phyloP scores from a whole-genome alignment of 2,797 vertebrate genomes.

The Sebastes taczanowskii region DNA sequence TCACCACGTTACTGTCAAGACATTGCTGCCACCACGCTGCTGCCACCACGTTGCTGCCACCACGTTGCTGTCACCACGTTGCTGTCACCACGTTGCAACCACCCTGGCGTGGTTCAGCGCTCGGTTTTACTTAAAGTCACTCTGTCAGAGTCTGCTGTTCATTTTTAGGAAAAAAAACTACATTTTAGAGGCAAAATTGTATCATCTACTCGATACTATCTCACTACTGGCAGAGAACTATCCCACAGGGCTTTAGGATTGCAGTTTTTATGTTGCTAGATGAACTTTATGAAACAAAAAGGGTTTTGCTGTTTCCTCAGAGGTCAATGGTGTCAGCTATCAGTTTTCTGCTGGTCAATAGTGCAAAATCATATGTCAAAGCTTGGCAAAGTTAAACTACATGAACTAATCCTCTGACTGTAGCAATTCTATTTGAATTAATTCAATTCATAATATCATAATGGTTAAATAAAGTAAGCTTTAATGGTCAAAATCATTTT shows the following conservation, averaged over 20 bases:
- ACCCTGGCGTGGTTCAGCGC: neutral
- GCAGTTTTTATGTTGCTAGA: neutral
- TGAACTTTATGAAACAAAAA: neutral
- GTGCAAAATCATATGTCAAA: neutral
- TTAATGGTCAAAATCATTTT: neutral
- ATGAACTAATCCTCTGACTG: neutral
- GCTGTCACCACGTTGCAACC: neutral
- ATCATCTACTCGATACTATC: neutral
- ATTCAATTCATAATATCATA: neutral
- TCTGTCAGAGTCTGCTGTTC: neutral
- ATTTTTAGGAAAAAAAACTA: neutral
- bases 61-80: no score
- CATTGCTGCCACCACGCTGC: fast-evolving
- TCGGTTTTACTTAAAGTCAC: neutral
- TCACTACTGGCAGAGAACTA: neutral
- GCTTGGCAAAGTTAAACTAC: neutral
- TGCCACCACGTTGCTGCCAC: fast-evolving
- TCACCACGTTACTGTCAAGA: no score
- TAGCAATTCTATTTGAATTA: neutral
- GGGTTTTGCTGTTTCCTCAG: neutral
- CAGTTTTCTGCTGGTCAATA: neutral
- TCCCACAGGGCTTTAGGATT: neutral
- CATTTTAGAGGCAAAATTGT: neutral
- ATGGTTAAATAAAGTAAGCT: neutral
- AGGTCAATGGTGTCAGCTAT: neutral